A percentile compares a stretch with the other conserved stretches of the same genome.
These are phyloP conservation scores for Melanostoma scalare DNA, from an alignment of 2,888 invertebrate species.

Conservation along the genomic window DNA sequence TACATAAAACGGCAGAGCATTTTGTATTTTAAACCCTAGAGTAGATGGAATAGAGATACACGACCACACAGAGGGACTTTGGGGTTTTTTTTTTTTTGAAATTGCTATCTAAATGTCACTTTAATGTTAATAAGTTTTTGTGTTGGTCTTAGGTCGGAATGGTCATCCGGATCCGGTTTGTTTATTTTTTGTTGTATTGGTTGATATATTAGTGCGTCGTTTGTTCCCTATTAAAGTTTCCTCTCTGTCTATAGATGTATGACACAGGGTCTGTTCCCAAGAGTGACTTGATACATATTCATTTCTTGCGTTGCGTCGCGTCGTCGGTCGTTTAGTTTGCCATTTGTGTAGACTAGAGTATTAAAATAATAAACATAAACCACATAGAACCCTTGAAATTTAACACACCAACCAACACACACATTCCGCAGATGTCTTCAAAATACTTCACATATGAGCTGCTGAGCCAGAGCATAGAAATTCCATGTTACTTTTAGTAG, in stretches of 20 bases:
- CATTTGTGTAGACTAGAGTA: conserved; percentile 12
- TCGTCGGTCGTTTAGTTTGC: conserved; percentile 5
- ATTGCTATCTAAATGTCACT: conserved; percentile 60
- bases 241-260: conserved; percentile 18
- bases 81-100: conserved; percentile 26
- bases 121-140: conserved; percentile 66
- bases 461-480: conserved; percentile 7
- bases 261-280: background rate
- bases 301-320: conserved; percentile 33
- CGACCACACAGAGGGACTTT: conserved; percentile 9
- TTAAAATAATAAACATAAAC: conserved; percentile 25
- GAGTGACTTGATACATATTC: background rate
- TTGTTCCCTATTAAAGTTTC: conserved; percentile 25
- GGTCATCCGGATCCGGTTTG: conserved; percentile 47
- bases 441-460: conserved; percentile 30
- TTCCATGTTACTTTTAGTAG: conserved; percentile 33
- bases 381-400: conserved; percentile 5
- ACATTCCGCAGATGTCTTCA: conserved; percentile 33
- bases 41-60: conserved; percentile 8
- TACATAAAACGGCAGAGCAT: background rate
- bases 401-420: background rate
- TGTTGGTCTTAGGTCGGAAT: conserved; percentile 32
- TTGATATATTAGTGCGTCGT: conserved; percentile 31
- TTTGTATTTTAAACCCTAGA: conserved; percentile 27
- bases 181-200: background rate